phyloP scores from a whole-genome alignment of 2,113 vertebrate genomes.

The Coptodon bakossiorum region DNA sequence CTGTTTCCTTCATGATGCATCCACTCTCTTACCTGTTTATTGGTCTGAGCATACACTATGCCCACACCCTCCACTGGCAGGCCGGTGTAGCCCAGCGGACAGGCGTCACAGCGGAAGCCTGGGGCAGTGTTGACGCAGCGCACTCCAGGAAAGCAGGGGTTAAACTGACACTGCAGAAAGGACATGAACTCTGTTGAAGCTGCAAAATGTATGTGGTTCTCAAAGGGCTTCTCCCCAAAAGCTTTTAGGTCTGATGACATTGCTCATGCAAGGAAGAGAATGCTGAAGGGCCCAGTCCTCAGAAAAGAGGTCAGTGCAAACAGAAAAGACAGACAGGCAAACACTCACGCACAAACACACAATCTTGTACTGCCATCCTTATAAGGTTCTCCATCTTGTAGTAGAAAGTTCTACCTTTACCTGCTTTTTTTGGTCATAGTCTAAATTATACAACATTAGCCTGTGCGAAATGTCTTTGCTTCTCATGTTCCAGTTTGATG shows the following conservation, averaged over 20 bases:
- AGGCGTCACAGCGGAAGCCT: slow-evolving; percentile 88
- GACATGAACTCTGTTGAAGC: slow-evolving; percentile 3
- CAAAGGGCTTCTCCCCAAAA: neutral
- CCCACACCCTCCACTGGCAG: slow-evolving; percentile 81
- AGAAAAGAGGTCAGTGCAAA: slow-evolving; percentile 19
- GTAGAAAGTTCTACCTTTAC: neutral
- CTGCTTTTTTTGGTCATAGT: neutral
- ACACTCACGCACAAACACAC: neutral
- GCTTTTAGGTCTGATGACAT: slow-evolving; percentile 35
- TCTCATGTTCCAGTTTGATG: neutral
- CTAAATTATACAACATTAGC: neutral
- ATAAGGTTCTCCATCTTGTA: neutral
- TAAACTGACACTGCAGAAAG: slow-evolving; percentile 84
- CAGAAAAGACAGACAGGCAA: neutral
- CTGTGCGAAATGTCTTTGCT: neutral
- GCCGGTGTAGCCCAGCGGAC: slow-evolving; percentile 84
- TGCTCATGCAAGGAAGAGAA: slow-evolving; percentile 13
- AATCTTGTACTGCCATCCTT: neutral
- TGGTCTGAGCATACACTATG: slow-evolving; percentile 78
- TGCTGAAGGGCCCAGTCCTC: neutral
- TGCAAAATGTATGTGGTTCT: slow-evolving; percentile 10
- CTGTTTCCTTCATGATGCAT: neutral
- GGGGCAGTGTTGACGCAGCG: slow-evolving; percentile 87
- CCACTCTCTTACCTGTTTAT: slow-evolving; percentile 82
- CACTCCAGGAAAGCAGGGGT: slow-evolving; percentile 92